Percentiles rank a stretch among this genome's conserved stretches.
phyloP scores from a whole-genome alignment of 2,888 invertebrate genomes.

The Chaitophorus viminalis region DNA sequence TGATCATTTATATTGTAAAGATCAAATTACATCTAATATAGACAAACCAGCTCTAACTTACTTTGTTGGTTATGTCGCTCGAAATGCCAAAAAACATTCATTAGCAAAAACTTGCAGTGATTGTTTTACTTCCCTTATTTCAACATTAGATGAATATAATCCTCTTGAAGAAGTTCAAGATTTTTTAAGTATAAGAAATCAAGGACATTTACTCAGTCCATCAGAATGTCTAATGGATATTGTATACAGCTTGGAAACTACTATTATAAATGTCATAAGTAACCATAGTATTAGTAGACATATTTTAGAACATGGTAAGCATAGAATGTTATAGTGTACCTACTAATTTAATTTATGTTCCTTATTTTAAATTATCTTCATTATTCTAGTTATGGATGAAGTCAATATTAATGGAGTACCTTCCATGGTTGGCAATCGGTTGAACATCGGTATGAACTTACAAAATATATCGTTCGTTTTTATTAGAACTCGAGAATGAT shows the following conservation, averaged over 20 bases:
- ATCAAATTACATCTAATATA: conserved; percentile 6
- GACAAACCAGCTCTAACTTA: conserved; percentile 5
- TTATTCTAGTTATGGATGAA: conserved; percentile 14
- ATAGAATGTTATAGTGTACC: background rate
- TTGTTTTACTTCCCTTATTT: background rate
- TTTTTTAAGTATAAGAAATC: background rate
- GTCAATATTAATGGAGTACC: background rate
- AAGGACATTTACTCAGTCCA: too few relatives aligned
- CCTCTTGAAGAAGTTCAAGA: background rate
- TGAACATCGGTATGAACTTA: too few relatives aligned
- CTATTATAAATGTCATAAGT: conserved; percentile 5
- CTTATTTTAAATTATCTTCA: too few relatives aligned
- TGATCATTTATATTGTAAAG: conserved; percentile 21
- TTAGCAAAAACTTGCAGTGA: background rate
- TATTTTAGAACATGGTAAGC: conserved; percentile 7
- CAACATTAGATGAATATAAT: background rate
- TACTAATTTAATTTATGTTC: too few relatives aligned
- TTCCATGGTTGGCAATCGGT: too few relatives aligned
- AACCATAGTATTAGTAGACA: conserved; percentile 2
- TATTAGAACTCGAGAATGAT: conserved; percentile 26
- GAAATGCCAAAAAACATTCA: conserved; percentile 9
- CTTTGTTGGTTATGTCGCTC: conserved; percentile 6
- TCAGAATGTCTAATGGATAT: too few relatives aligned
- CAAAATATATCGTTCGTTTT: too few relatives aligned
- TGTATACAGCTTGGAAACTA: background rate